A percentile compares a stretch with the other conserved stretches of the same genome.
phyloP scores from a whole-genome alignment of 2,113 vertebrate species.

The Clarias gariepinus region DNA sequence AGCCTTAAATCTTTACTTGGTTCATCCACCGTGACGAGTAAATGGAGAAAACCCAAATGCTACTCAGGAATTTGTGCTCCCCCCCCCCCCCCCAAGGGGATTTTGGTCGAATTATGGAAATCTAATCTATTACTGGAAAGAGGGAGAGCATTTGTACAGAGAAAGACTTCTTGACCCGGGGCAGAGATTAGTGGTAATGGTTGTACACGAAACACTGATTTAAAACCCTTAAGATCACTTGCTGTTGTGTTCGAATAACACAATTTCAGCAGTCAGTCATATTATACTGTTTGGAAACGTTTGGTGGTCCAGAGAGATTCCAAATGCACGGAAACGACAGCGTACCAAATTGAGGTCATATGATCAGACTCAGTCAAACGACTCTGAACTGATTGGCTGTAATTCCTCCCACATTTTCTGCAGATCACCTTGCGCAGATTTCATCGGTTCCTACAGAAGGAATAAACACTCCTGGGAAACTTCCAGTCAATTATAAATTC shows the following conservation, averaged over 20 bases:
- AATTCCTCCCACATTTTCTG: neutral
- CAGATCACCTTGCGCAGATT: neutral
- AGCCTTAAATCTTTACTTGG: neutral
- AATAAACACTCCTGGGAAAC: neutral
- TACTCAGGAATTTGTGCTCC: neutral
- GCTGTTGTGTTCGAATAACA: neutral
- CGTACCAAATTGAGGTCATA: neutral
- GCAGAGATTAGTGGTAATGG: neutral
- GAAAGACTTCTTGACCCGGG: too few relatives aligned
- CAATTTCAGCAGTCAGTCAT: neutral
- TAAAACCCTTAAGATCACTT: neutral
- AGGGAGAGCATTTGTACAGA: neutral
- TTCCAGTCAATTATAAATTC: neutral
- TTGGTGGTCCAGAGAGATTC: neutral
- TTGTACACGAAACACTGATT: neutral
- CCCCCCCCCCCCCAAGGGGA: neutral
- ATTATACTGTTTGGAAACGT: neutral
- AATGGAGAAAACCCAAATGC: neutral
- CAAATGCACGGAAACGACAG: neutral
- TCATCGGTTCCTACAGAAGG: neutral
- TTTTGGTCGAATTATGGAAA: neutral
- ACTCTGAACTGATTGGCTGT: neutral
- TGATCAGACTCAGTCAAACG: neutral
- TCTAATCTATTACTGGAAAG: neutral
- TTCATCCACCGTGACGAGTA: conserved; percentile 4